phyloP scores from a whole-genome alignment of 2,113 vertebrate genomes.

The Romanogobio albipinnatus region DNA sequence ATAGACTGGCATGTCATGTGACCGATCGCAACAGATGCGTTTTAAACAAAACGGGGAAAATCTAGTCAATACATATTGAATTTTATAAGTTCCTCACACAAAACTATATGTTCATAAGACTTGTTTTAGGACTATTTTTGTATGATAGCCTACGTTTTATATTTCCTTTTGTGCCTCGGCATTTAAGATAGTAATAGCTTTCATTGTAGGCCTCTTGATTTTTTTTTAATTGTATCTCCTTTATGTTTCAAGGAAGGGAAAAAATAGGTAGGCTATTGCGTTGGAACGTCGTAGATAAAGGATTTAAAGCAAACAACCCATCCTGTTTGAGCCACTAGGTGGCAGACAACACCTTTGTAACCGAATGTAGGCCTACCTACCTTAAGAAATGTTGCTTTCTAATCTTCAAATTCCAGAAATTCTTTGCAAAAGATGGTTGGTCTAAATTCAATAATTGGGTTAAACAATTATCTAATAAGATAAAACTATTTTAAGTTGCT shows the following conservation, averaged over 20 bases:
- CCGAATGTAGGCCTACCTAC: background rate
- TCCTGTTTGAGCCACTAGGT: slow-evolving; percentile 12
- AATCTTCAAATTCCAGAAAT: background rate
- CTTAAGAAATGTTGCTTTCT: background rate
- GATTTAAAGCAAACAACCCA: background rate
- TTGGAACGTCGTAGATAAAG: background rate
- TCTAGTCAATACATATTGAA: background rate
- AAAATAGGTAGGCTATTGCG: too few species aligned
- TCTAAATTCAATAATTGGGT: background rate
- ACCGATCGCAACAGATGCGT: background rate
- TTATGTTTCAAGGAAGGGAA: background rate
- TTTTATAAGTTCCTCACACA: background rate
- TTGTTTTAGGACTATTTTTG: background rate
- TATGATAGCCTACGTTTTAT: background rate
- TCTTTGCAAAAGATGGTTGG: background rate
- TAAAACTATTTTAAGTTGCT: background rate
- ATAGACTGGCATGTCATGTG: background rate
- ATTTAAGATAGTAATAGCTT: background rate
- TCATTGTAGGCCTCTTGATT: background rate
- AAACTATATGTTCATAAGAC: background rate
- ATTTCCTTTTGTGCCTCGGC: background rate
- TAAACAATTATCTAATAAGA: background rate
- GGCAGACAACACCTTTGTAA: slow-evolving; percentile 16
- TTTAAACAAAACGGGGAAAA: background rate
- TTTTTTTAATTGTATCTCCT: too few species aligned